Conservation (phyloP, 2,797 vertebrate species). For the Chaetodon trifasciatus region DNA sequence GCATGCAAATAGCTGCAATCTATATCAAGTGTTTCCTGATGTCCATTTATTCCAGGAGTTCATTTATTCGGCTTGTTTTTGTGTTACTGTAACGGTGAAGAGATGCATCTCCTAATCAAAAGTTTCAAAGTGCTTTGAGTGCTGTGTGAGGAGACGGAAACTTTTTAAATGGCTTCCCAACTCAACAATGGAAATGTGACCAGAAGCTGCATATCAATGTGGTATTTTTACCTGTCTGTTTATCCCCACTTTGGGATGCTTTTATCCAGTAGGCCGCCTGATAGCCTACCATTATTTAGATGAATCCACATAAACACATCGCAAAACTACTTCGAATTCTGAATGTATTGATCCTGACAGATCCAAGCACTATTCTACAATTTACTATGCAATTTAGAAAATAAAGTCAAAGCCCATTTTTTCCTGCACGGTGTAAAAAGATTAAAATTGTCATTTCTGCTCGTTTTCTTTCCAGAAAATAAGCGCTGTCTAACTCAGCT, state of each 20-base stretch:
- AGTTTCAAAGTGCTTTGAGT: slow-evolving; percentile 73
- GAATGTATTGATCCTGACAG: slow-evolving; percentile 76
- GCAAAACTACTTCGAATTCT: slow-evolving; percentile 70
- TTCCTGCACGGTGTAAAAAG: slow-evolving; percentile 8
- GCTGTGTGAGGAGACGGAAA: slow-evolving; percentile 66
- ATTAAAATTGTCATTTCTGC: slow-evolving; percentile 29
- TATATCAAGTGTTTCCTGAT: slow-evolving; percentile 68
- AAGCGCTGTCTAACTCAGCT: slow-evolving; percentile 14
- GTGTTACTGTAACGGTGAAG: slow-evolving; percentile 49
- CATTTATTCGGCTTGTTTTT: slow-evolving; percentile 74
- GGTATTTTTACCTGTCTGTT: slow-evolving; percentile 74
- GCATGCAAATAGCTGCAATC: slow-evolving; percentile 75
- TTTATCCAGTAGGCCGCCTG: slow-evolving; percentile 75
- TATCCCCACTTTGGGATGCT: slow-evolving; percentile 77
- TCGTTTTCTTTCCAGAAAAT: slow-evolving; percentile 37
- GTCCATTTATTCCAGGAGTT: slow-evolving; percentile 63
- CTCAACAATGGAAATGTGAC: slow-evolving; percentile 74
- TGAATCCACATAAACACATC: slow-evolving; percentile 72
- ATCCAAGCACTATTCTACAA: slow-evolving; percentile 38
- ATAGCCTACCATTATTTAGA: slow-evolving; percentile 78
- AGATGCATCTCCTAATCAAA: slow-evolving; percentile 75
- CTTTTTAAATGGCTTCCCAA: slow-evolving; percentile 75
- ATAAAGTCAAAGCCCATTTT: slow-evolving; percentile 46
- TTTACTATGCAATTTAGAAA: slow-evolving; percentile 53
- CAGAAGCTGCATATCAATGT: slow-evolving; percentile 75